Base-by-base conservation (phyloP, 1,140 invertebrate genomes). In the Drosophila tani region DNA sequence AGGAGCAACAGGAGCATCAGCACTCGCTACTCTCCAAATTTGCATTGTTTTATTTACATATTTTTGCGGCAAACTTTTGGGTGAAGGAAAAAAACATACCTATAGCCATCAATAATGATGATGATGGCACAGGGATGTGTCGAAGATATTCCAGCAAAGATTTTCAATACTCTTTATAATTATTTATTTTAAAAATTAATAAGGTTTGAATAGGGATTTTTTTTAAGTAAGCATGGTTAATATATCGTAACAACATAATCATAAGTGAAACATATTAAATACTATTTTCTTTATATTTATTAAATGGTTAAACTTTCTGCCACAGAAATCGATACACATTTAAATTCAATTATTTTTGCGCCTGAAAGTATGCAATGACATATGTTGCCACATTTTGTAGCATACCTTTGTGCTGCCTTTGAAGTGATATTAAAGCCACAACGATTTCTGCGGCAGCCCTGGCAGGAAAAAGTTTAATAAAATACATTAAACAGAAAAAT, bases 1-100 rank as follows among this genome's bases (percentile, higher is more conserved):
- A 43, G 41, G 57, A 50, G 5, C 17, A 43, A 45, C 66, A 15
- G 19, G 46, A 47, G 50, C 49, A 38, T 15, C 27, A 40, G 35
- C 5, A 29, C 46, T 40, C 47, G 41, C 17, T 70, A 47, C 49
- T 49, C n/a, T 40, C 60, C 29, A 57, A 81, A 86, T 85, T 86
- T 86, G 78, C 82, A 86, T 86, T 85, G 82, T 82, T 85, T 79
- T 85, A 86, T 86, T 86, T 81, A 86, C 82, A 85, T 86, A 85
- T 80, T 85, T 43, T 67, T 43, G 41, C 38, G 49, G 62, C 45
- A 50, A 75, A 81, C 64, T 81, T 69, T 82, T 71, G 12, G 0
- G 2, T 4, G 4, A 14, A 29, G 4, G 17, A 38, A 21, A 19
- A 29, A 57, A 21, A 32, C 49, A 49, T 27, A 24, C 11, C 62